Evolutionary conservation across 30 jellyfish, hydroid and myxozoan species (phyloP), one percentile per base, ranked within the genome.

Genomic region (Cassiopea xamachana): DNA sequence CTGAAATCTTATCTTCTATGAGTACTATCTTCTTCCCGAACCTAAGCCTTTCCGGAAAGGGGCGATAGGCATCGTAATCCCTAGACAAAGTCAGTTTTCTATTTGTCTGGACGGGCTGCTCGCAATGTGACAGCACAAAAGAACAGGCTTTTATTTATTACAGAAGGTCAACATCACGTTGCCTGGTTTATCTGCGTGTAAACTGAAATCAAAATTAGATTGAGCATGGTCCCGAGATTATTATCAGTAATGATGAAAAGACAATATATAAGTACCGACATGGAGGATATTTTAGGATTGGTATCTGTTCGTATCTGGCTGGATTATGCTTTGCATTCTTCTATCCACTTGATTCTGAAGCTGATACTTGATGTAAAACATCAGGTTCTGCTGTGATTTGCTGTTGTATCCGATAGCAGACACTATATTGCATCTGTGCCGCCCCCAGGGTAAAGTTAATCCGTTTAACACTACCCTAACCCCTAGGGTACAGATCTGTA

Each of bases 51-150:
- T 71, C 80, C 80, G 80, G 80, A 71, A 71, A 71, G 80, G 39
- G 51, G 10, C 18, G 80, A 71, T 71, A 27, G 80, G 80, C 4
- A 16, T 14, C 39, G 39, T 71, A 71, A 71, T 71, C 80, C 27
- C 2, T 8, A 71, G 80, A 71, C 80, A 71, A 71, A 71, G 80
- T 39, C 58, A 27, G 19, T 27, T 39, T 19, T 71, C 15, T 14
- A 71, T 71, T 71, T 27, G 80, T 71, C 80, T 71, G 80, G 80
- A 71, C 80, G 80, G 55, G 80, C 39, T 71, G 15, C 80, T 43
- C 3, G 51, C 80, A 2, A 71, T 71, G 39, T 10, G 55, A 71
- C 50, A 71, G 7, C 12, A 55, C 10, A 55, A 27, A 27, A 27
- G 0, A 44, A 18, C 39, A 68, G 27, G 80, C 80, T 71, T 71